Base-by-base conservation (phyloP, 2,797 vertebrate species). In the Phyllotis vaccarum region DNA sequence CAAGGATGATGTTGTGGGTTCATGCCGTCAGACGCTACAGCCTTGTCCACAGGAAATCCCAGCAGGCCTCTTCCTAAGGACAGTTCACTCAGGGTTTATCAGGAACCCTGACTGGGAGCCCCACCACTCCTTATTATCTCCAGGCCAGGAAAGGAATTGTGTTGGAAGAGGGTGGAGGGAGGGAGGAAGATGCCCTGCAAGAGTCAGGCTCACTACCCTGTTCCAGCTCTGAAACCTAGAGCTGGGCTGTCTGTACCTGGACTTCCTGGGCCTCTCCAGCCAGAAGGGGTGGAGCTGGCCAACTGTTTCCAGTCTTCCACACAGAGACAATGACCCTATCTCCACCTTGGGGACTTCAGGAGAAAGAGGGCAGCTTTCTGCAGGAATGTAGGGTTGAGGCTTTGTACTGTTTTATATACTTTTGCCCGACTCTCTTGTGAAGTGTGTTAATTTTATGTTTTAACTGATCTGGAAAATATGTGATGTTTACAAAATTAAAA, bases 401-500 rank as follows among this genome's bases (percentile, higher is more conserved):
- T 91, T 78, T 85, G 49, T 54, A 43, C n/a, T 5, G 60, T 76
- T 91, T 89, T 82, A 31, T 37, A 16, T 83, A 27, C 60, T 83
- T 87, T 46, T 86, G 37, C 85, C 2, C 78, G 66, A 85, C 64
- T 87, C 54, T 92, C 94, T 78, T 54, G 31, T 60, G 40, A 75
- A 90, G 58, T 22, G 21, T 86, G 40, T 82, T 83, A 37, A 43
- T 95, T 87, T 92, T 90, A 22, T 93, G 91, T 68, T 91, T 94
- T 37, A 13, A 21, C 49, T 64, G 34, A 60, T 58, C 34, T 94
- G 87, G 78, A 89, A 75, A 88, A 7, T 62, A 64, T n/a, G 54
- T 95, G 91, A 54, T 46, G 3, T 95, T 75, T 95, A 62, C 16
- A 94, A 95, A 95, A 89, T 90, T 90, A 96, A 96, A 83, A 54